Percentiles rank a stretch among this genome's conserved stretches.
phyloP scores from a whole-genome alignment of 1,140 invertebrate genomes.

The Subanguina moxae region DNA sequence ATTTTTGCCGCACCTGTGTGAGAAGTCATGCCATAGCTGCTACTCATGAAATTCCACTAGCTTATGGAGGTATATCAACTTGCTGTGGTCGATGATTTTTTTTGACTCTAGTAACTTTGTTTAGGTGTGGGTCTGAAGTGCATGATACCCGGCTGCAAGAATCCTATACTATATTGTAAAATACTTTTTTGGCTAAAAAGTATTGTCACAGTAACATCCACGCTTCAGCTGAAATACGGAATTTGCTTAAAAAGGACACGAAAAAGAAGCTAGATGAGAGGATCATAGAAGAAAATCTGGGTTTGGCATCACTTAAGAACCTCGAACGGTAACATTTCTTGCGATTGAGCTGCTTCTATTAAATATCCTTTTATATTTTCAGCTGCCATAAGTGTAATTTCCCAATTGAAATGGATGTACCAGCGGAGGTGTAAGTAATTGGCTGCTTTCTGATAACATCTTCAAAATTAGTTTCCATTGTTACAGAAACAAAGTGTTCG shows the following conservation, averaged over 20 bases:
- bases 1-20: constrained; percentile 25
- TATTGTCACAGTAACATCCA: too few relatives aligned
- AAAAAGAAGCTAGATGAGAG: constrained; percentile 27
- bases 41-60: constrained; percentile 24
- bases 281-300: constrained; percentile 35
- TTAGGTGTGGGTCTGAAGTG: constrained; percentile 32
- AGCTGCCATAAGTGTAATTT: constrained; percentile 40
- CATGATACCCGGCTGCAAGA: constrained; percentile 28
- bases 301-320: constrained; percentile 23
- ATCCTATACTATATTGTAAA: constrained; percentile 37
- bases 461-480: neutral
- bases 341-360: neutral
- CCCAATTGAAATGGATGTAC: constrained; percentile 26
- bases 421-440: constrained; percentile 8
- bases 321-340: constrained; percentile 21
- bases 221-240: constrained; percentile 31
- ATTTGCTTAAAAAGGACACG: constrained; percentile 17
- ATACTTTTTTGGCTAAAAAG: too few relatives aligned
- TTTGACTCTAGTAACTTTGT: neutral
- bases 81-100: neutral
- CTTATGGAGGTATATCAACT: constrained; percentile 8
- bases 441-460: neutral
- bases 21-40: constrained; percentile 25
- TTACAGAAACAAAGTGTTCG: constrained; percentile 34
- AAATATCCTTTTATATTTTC: constrained; percentile 1